These are phyloP conservation scores for Platorchestia sp. DNA, from an alignment of 1,140 invertebrate genomes.

Conservation along the genomic window DNA sequence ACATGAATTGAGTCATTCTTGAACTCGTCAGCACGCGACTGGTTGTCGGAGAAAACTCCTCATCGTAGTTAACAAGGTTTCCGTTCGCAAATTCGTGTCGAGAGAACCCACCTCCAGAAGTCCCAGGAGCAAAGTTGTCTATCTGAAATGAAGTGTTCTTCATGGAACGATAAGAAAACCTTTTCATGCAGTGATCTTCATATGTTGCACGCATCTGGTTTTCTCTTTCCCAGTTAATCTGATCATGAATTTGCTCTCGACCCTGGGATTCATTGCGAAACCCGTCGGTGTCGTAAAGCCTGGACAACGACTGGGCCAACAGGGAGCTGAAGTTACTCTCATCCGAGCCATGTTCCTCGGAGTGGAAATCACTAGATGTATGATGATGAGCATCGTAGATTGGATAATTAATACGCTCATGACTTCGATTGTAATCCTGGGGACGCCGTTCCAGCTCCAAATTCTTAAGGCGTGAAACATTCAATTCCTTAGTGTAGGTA, in stretches of 20 bases:
- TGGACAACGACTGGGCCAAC: background rate
- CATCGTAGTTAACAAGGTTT: background rate
- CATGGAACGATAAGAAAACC: background rate
- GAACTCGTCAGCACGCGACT: background rate
- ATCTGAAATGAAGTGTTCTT: background rate
- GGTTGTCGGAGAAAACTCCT: background rate
- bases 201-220: background rate
- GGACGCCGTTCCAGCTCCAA: background rate
- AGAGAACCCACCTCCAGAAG: background rate
- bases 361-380: background rate
- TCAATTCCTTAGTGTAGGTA: background rate
- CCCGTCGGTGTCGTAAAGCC: constrained; percentile 11
- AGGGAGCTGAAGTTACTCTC: constrained; percentile 8
- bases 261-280: background rate
- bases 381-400: background rate
- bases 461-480: background rate
- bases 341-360: background rate
- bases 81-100: background rate
- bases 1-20: background rate
- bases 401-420: background rate
- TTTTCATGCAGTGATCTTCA: background rate
- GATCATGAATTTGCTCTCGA: background rate
- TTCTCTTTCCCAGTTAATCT: background rate
- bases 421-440: background rate
- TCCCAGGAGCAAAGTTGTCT: background rate